Evolutionary conservation across 2,888 invertebrate species (phyloP).

Genomic region (Sericinus montela): DNA sequence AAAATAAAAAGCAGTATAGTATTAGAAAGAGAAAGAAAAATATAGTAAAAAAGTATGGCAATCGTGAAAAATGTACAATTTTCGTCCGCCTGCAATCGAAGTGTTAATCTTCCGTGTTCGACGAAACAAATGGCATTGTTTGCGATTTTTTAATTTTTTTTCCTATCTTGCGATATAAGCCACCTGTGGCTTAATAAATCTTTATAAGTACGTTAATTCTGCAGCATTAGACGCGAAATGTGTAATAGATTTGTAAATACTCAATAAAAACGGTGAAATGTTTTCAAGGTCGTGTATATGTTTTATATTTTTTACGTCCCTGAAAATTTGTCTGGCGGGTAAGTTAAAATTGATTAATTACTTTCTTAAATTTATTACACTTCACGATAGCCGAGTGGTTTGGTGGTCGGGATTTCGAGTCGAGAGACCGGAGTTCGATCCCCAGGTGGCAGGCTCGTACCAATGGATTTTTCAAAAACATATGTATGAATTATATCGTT

Average conservation of each 20-base stretch:
- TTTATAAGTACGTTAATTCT: slow-evolving; percentile 21
- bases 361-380: too few species aligned
- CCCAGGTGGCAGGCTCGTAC: too few species aligned
- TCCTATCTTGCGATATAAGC: slow-evolving; percentile 42
- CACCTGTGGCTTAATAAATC: slow-evolving; percentile 41
- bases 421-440: too few species aligned
- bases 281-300: slow-evolving; percentile 2
- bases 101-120: slow-evolving; percentile 43
- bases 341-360: neutral
- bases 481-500: too few species aligned
- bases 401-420: too few species aligned
- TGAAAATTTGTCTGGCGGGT: slow-evolving; percentile 4
- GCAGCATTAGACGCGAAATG: slow-evolving; percentile 1
- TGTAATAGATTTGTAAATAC: neutral
- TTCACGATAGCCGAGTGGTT: too few species aligned
- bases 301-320: neutral
- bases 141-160: slow-evolving; percentile 35
- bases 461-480: too few species aligned
- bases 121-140: slow-evolving; percentile 53
- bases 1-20: too few species aligned
- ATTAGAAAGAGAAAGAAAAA: too few species aligned
- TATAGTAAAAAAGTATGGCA: too few species aligned
- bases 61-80: neutral
- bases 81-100: slow-evolving; percentile 21
- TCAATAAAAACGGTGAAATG: slow-evolving; percentile 5